Evolutionary conservation across 2,888 invertebrate genomes (phyloP), one percentile per base, ranked within the genome.

Genomic region (Philereme transversata): DNA sequence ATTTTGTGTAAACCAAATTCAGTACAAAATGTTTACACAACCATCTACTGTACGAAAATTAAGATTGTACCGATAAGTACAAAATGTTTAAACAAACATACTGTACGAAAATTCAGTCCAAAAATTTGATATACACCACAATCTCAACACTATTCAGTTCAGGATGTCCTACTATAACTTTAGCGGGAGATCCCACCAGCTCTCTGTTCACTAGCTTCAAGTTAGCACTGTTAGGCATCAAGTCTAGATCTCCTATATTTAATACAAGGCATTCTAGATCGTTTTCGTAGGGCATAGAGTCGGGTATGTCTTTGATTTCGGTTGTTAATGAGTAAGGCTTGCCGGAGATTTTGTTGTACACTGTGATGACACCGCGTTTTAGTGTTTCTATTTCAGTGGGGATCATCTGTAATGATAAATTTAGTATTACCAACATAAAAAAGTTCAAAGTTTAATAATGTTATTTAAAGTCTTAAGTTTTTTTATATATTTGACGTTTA

Each of bases 281-380:
- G 45, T 75, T 72, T 5, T 81, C 73, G 69, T 76, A 78, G 0
- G 79, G 76, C 60, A 82, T 68, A 36, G 74, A 73, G 9, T 79
- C 72, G 0, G 82, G 77, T 0, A 87, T 5, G 0, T 75, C 62
- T 2, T 68, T 68, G 4, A 91, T 73, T 0, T 71, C 66, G 0
- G 88, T 87, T 0, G 76, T 67, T 88, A 87, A 89, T 0, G 67
- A 61, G 61, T 75, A 79, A 0, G 90, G 89, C 43, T 89, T 83
- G 0, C 87, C 87, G 0, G 88, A 80, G 0, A 82, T 69, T 61
- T 81, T 85, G 72, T 90, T 89, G 77, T 84, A 90, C 0, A 84
- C 68, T 0, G 87, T 89, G n/a, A 90, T 77, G 0, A 79, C 75
- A 10, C 78, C 84, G 0, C 67, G 65, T 62, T 74, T 78, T 0